These are phyloP conservation scores for Anthopleura sola DNA, from an alignment of 64 coral and sea anemone species.

Conservation along the genomic window DNA sequence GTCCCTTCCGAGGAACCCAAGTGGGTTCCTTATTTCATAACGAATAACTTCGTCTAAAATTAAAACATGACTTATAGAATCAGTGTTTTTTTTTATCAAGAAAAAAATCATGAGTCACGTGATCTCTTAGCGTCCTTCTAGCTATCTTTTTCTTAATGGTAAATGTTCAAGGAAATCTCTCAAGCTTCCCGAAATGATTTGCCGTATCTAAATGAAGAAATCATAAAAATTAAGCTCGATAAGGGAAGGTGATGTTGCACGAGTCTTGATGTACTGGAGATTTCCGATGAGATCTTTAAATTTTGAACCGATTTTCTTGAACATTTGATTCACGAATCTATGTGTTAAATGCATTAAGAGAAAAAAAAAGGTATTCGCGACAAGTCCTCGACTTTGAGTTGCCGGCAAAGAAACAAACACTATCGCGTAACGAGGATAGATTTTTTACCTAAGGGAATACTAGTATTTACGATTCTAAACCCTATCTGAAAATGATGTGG, in stretches of 20 bases:
- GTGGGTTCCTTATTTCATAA: neutral
- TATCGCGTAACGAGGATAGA: neutral
- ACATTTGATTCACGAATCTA: neutral
- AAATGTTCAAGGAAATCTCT: neutral
- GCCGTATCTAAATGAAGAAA: constrained; percentile 5
- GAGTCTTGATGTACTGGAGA: neutral
- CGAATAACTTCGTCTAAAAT: neutral
- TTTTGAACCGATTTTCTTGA: neutral
- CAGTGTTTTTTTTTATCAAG: neutral
- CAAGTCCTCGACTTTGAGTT: neutral
- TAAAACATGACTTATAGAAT: neutral
- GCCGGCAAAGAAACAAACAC: neutral
- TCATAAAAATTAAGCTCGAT: neutral
- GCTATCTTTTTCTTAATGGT: neutral
- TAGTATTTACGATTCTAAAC: too few relatives aligned
- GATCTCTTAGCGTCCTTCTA: neutral
- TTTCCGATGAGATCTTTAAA: neutral
- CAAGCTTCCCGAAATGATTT: neutral
- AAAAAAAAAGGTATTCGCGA: neutral
- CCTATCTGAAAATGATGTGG: too few relatives aligned
- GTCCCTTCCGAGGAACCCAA: neutral
- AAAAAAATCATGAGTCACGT: neutral
- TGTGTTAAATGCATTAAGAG: neutral
- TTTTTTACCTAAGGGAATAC: too few relatives aligned
- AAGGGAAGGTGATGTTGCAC: neutral